phyloP scores from a whole-genome alignment of 2,888 invertebrate species.

The Polylopha cassiicola region DNA sequence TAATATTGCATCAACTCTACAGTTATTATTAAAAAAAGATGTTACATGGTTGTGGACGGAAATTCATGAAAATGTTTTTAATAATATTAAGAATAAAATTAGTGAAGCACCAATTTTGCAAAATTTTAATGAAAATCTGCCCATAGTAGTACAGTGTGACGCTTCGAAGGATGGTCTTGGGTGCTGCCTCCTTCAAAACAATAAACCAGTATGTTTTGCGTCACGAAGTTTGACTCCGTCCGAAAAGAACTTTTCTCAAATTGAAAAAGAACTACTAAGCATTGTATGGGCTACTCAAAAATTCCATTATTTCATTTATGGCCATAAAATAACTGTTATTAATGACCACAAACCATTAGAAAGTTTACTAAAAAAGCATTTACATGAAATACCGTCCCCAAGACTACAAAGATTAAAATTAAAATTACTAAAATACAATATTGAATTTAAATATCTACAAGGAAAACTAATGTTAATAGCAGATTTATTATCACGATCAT shows the following conservation, averaged over 20 bases:
- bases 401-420: slow-evolving; percentile 14
- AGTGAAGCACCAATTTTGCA: neutral
- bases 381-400: slow-evolving; percentile 7
- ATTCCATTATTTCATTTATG: slow-evolving; percentile 14
- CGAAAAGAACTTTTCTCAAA: slow-evolving; percentile 11
- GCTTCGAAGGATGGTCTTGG: slow-evolving; percentile 15
- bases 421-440: slow-evolving; percentile 13
- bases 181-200: slow-evolving; percentile 13
- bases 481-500: slow-evolving; percentile 29
- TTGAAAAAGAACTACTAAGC: slow-evolving; percentile 12
- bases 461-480: slow-evolving; percentile 33
- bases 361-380: slow-evolving; percentile 12
- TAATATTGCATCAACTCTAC: neutral
- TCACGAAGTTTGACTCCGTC: slow-evolving; percentile 1
- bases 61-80: neutral
- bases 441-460: slow-evolving; percentile 7
- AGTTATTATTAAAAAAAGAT: neutral
- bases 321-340: neutral
- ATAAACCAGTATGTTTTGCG: slow-evolving; percentile 7
- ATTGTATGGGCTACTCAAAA: slow-evolving; percentile 10
- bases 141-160: slow-evolving; percentile 16
- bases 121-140: slow-evolving; percentile 1
- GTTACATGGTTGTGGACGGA: neutral
- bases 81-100: neutral
- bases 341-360: slow-evolving; percentile 9